Conservation (phyloP, 2,888 invertebrate genomes). For the Zootermopsis nevadensis region DNA sequence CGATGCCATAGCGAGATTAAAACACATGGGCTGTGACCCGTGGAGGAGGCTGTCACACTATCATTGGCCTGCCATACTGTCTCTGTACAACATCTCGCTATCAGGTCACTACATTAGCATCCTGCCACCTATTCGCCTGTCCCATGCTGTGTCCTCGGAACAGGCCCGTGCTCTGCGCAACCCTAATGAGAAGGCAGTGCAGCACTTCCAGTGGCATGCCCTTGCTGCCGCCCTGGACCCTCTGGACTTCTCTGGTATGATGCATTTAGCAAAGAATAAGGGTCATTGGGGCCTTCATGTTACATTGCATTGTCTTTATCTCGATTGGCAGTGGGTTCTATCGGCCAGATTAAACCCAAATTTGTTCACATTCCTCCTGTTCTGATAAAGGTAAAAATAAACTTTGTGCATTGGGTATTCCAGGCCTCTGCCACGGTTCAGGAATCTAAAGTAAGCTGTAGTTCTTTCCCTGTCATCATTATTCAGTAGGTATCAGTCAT, state of each 20-base stretch:
- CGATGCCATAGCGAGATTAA: conserved; percentile 69
- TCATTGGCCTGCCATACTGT: conserved; percentile 93
- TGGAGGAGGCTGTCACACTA: conserved; percentile 76
- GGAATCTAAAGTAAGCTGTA: too few relatives aligned
- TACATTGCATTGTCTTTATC: too few relatives aligned
- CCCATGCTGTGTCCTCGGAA: conserved; percentile 82
- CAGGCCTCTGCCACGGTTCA: too few relatives aligned
- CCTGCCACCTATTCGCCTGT: conserved; percentile 85
- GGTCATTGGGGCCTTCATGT: too few relatives aligned
- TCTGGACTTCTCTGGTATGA: conserved; percentile 78
- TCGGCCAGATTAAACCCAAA: too few relatives aligned
- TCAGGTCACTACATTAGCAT: conserved; percentile 85
- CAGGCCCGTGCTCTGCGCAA: conserved; percentile 80
- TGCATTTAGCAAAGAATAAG: too few relatives aligned
- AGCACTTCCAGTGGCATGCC: conserved; percentile 84
- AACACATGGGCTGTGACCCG: conserved; percentile 70
- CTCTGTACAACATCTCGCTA: conserved; percentile 91
- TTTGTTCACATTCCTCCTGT: too few relatives aligned
- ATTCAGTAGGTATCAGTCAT: too few relatives aligned
- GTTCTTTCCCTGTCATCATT: too few relatives aligned
- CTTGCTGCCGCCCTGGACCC: conserved; percentile 87
- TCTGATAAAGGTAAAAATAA: too few relatives aligned
- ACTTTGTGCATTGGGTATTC: too few relatives aligned
- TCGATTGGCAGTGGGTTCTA: too few relatives aligned
- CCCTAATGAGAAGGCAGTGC: conserved; percentile 78